Percentiles rank a stretch among this genome's conserved stretches.
These are phyloP conservation scores for Azorinus chamasolen DNA, from an alignment of 2,888 invertebrate species.

Conservation along the genomic window DNA sequence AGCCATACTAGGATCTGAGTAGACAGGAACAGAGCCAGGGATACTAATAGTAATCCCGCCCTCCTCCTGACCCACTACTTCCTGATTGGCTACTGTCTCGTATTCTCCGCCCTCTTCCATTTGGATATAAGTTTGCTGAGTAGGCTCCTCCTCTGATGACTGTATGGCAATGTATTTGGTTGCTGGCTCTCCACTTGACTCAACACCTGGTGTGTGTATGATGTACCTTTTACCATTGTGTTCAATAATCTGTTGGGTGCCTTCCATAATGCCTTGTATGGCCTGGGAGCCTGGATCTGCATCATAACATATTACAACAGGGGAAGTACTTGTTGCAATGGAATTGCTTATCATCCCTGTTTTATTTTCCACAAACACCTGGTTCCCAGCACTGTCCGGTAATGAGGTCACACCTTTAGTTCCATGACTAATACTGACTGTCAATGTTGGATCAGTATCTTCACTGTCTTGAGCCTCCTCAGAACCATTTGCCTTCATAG, in stretches of 20 bases:
- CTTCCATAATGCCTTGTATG: not conserved
- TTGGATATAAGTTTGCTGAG: not conserved
- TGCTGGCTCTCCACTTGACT: conserved; percentile 3
- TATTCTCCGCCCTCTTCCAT: conserved; percentile 31
- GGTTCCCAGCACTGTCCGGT: too few relatives aligned
- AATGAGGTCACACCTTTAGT: too few relatives aligned
- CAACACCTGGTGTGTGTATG: conserved; percentile 38
- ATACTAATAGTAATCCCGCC: not conserved
- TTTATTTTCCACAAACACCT: too few relatives aligned
- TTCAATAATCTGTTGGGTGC: conserved; percentile 52
- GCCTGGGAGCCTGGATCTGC: not conserved
- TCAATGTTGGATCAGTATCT: too few relatives aligned
- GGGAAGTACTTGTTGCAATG: too few relatives aligned
- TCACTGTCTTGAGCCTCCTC: too few relatives aligned
- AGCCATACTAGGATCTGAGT: conserved; percentile 8
- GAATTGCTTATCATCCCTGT: too few relatives aligned
- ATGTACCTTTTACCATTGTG: conserved; percentile 63
- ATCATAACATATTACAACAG: conserved; percentile 2
- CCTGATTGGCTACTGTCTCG: conserved; percentile 3
- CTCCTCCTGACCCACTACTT: not conserved
- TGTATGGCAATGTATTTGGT: conserved; percentile 25
- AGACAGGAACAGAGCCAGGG: conserved; percentile 12
- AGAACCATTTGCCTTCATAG: too few relatives aligned
- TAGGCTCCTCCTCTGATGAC: conserved; percentile 1
- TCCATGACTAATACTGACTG: too few relatives aligned